Base-by-base conservation (phyloP, 2,888 invertebrate species). In the Dynastes hyllus region DNA sequence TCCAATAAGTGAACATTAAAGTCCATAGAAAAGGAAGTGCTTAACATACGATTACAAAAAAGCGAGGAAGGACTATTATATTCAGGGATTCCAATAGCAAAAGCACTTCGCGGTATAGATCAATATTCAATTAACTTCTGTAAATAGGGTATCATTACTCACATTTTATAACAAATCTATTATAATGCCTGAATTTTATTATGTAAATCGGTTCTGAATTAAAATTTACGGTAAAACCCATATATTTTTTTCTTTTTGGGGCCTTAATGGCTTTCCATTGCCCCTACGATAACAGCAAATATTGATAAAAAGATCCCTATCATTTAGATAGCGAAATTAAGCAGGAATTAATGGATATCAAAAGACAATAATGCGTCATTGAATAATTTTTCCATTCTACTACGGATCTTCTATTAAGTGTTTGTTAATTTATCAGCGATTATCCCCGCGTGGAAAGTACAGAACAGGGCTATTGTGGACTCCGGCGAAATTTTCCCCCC, bases 41-140 rank as follows among this genome's bases (percentile, higher is more conserved):
- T 82, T 83, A 82, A 81, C 82, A 82, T 82, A 83, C 78, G 70
- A 81, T 76, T 61, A 81, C 76, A 82, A 80, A 81, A 80, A 80
- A 73, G 53, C 61, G 1, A 6, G n/a, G n/a, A 55, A 69, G 50
- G 81, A 80, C 82, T 80, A 83, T 82, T 82, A 83, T 81, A 78
- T 81, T 82, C 83, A 83, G 82, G 16, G 16, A 82, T 82, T 80
- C 80, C 76, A 80, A 81, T 75, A 78, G 80, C 67, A 79, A 69
- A 76, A 78, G 53, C 77, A 71, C 45, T 45, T 11, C 79, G 79
- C 77, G 78, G 78, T 76, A 77, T 78, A 81, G 81, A 82, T 83
- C 83, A 81, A 83, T 83, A 83, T 82, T 82, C 82, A 82, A 82
- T 81, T 82, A 81, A 80, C 79, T 79, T 80, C 63, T 76, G 78